Conservation (phyloP, 2,888 invertebrate genomes). For the Rhingia rostrata region DNA sequence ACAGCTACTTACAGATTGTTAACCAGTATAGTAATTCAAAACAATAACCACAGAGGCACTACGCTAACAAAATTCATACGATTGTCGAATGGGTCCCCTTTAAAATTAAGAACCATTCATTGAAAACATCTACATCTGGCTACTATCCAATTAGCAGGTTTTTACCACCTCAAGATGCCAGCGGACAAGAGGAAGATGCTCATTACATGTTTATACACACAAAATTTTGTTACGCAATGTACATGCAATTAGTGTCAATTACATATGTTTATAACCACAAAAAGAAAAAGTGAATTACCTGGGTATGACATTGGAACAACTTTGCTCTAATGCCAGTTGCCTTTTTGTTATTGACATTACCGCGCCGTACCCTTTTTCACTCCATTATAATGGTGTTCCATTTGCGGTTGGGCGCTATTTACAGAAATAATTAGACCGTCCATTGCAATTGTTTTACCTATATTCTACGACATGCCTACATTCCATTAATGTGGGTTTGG, state of each 20-base stretch:
- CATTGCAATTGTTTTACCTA: constrained; percentile 23
- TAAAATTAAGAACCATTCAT: no score
- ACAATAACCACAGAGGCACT: no score
- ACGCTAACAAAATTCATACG: no score
- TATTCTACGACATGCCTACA: background rate
- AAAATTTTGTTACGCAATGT: no score
- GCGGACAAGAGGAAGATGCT: no score
- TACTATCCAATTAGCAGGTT: no score
- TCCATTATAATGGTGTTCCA: constrained; percentile 17
- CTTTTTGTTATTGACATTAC: constrained; percentile 52
- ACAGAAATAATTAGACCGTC: constrained; percentile 46
- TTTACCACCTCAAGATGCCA: no score
- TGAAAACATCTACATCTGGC: no score
- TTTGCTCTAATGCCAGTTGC: constrained; percentile 34
- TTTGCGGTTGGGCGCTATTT: constrained; percentile 36
- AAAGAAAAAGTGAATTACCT: constrained; percentile 14
- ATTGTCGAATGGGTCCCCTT: no score
- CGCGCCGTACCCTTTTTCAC: constrained; percentile 40
- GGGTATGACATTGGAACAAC: constrained; percentile 19
- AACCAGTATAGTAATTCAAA: no score
- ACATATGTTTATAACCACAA: background rate
- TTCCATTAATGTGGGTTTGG: constrained; percentile 17
- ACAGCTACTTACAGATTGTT: no score
- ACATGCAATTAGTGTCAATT: constrained; percentile 6
- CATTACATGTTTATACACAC: no score